Conservation (phyloP, 2,888 invertebrate species). For the Plebejus anna region DNA sequence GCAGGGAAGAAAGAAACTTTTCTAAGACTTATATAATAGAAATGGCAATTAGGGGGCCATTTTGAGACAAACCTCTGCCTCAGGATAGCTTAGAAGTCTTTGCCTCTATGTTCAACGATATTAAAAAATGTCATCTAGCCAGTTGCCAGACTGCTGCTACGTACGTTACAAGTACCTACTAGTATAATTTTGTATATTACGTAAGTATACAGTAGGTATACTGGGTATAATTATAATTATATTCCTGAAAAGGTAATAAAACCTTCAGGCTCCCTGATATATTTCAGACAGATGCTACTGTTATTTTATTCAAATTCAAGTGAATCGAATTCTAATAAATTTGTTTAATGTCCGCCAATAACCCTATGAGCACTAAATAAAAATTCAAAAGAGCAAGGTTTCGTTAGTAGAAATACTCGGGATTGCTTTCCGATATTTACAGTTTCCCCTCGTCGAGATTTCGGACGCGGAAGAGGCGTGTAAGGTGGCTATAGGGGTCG, state of each 20-base stretch:
- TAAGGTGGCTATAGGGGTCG: slow-evolving; percentile 59
- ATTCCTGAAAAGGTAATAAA: not conserved
- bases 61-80: no score
- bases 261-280: not conserved
- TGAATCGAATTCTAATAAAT: slow-evolving; percentile 1
- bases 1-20: not conserved
- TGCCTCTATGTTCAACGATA: no score
- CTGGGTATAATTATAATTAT: not conserved
- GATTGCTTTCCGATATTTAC: slow-evolving; percentile 78
- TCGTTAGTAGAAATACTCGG: slow-evolving; percentile 75
- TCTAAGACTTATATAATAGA: no score
- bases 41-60: no score
- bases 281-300: not conserved
- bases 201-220: no score
- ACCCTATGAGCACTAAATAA: slow-evolving; percentile 14
- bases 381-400: slow-evolving; percentile 41
- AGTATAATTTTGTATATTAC: no score
- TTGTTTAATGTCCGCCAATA: slow-evolving; percentile 9
- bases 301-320: slow-evolving; percentile 35
- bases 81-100: no score
- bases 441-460: slow-evolving; percentile 73
- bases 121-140: no score
- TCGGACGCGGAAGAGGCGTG: slow-evolving; percentile 72
- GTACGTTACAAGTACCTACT: no score
- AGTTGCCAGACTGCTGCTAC: no score